Percentiles rank a stretch among this genome's conserved stretches.
Conservation (phyloP, 2,113 vertebrate species). For the Merops nubicus region DNA sequence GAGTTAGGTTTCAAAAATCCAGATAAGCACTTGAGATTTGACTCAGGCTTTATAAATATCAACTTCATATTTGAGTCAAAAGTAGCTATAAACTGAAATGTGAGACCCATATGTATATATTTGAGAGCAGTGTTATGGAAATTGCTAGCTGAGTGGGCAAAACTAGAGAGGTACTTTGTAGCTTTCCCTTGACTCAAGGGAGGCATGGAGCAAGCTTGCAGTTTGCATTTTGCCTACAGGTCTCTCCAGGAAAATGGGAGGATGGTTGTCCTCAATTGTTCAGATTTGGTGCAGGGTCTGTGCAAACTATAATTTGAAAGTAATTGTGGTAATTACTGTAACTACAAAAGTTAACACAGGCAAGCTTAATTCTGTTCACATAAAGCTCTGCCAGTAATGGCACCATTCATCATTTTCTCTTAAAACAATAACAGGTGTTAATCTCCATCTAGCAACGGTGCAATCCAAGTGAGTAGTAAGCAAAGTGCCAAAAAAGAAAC, state of each 20-base stretch:
- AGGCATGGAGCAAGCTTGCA: not conserved
- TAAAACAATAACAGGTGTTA: constrained; percentile 59
- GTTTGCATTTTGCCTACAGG: not conserved
- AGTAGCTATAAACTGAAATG: not conserved
- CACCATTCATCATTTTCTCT: constrained; percentile 60
- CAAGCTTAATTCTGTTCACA: constrained; percentile 50
- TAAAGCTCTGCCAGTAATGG: constrained; percentile 31
- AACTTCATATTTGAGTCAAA: constrained; percentile 29
- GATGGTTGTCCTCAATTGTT: not conserved
- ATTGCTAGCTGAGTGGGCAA: not conserved
- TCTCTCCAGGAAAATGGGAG: not conserved
- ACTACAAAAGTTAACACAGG: constrained; percentile 18
- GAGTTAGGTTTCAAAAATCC: constrained; percentile 11
- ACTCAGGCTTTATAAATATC: constrained; percentile 17
- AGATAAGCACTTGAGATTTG: constrained; percentile 37
- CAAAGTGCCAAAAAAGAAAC: constrained; percentile 34
- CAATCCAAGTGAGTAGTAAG: not conserved
- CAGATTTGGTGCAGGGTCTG: not conserved
- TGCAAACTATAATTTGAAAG: constrained; percentile 39
- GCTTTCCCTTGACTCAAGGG: not conserved
- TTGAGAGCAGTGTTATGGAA: not conserved
- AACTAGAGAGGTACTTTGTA: not conserved
- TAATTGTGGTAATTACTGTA: constrained; percentile 54
- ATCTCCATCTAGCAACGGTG: constrained; percentile 8
- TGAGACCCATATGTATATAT: not conserved